phyloP scores from a whole-genome alignment of 2,888 invertebrate species.

The Metopia argyrocephala region DNA sequence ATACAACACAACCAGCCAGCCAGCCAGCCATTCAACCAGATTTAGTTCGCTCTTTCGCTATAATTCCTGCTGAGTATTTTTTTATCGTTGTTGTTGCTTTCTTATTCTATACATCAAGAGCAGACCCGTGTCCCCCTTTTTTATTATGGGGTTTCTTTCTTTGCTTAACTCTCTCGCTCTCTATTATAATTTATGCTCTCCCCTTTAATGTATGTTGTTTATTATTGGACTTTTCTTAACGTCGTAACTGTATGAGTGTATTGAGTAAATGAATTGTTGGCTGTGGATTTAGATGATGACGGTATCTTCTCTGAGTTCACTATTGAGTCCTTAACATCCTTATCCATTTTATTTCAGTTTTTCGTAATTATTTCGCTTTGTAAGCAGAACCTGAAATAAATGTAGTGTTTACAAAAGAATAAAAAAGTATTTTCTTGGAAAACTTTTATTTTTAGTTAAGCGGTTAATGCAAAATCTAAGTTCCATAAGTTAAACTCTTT shows the following conservation, averaged over 20 bases:
- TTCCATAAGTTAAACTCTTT: too few species aligned
- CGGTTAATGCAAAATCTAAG: too few species aligned
- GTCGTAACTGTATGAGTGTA: background rate
- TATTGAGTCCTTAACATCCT: slow-evolving; percentile 47
- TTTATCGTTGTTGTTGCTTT: slow-evolving; percentile 56
- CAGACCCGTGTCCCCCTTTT: slow-evolving; percentile 31
- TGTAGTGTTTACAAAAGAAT: too few species aligned
- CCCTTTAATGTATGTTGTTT: background rate
- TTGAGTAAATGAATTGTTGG: slow-evolving; percentile 20
- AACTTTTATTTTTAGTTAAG: too few species aligned
- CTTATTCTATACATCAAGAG: background rate
- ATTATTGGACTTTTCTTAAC: slow-evolving; percentile 48
- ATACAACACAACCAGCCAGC: slow-evolving; percentile 5
- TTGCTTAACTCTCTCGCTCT: slow-evolving; percentile 28
- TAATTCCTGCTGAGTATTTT: slow-evolving; percentile 49
- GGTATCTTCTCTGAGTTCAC: slow-evolving; percentile 61
- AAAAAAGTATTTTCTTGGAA: too few species aligned
- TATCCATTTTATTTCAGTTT: slow-evolving; percentile 44
- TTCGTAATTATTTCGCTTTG: slow-evolving; percentile 45
- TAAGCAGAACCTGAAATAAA: background rate
- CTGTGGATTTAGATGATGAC: slow-evolving; percentile 35
- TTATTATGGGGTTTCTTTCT: background rate
- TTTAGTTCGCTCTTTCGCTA: slow-evolving; percentile 57
- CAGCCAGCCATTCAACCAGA: slow-evolving; percentile 24
- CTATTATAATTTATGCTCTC: slow-evolving; percentile 12